A percentile compares a stretch with the other conserved stretches of the same genome.
phyloP scores from a whole-genome alignment of 2,797 vertebrate species.

The Aselliscus stoliczkanus region DNA sequence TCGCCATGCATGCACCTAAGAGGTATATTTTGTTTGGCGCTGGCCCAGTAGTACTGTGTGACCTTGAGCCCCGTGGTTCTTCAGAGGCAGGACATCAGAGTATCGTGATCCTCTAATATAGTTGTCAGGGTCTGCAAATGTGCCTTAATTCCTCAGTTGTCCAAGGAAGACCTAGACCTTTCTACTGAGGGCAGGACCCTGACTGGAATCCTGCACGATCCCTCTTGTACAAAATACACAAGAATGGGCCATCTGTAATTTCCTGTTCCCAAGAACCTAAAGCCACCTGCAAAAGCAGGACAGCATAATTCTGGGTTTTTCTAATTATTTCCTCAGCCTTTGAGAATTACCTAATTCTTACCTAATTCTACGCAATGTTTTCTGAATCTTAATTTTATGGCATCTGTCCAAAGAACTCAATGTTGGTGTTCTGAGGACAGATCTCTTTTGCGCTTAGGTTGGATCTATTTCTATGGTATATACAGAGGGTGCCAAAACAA shows the following conservation, averaged over 20 bases:
- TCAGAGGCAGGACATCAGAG: too few relatives aligned
- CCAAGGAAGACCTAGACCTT: neutral
- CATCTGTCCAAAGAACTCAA: neutral
- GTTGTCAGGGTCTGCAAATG: neutral
- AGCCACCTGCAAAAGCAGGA: neutral
- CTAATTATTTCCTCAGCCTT: neutral
- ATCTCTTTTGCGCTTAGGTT: neutral
- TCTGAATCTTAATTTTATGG: neutral
- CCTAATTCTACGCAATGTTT: neutral
- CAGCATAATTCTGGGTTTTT: neutral
- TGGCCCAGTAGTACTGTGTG: too few relatives aligned
- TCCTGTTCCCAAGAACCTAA: neutral
- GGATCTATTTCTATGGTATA: neutral
- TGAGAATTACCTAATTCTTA: neutral
- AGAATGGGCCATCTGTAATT: fast-evolving
- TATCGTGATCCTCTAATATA: neutral
- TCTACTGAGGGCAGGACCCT: neutral
- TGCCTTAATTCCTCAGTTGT: neutral
- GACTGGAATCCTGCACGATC: fast-evolving
- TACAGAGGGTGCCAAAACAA: too few relatives aligned
- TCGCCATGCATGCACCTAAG: fast-evolving
- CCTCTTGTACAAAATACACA: neutral
- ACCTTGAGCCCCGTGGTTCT: neutral
- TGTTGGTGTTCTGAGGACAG: neutral
- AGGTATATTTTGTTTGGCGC: neutral